These are phyloP conservation scores for Leptoclinus maculatus DNA, from an alignment of 2,797 vertebrate genomes.

Conservation along the genomic window DNA sequence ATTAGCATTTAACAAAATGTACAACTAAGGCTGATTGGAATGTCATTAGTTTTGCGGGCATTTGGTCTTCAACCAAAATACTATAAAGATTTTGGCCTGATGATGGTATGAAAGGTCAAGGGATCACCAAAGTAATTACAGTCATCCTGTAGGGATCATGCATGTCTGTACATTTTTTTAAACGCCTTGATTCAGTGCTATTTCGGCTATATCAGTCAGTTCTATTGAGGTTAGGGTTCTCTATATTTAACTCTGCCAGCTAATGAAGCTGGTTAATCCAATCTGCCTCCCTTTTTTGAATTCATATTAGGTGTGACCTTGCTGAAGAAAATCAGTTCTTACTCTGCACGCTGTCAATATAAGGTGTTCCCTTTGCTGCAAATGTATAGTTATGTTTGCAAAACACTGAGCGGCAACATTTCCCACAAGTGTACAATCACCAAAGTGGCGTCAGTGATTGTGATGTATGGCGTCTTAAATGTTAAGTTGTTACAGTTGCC, in stretches of 20 bases:
- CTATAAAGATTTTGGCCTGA: not conserved
- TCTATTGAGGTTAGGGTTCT: conserved; percentile 10
- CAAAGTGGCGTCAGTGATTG: conserved; percentile 10
- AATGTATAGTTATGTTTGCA: not conserved
- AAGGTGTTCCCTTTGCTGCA: not conserved
- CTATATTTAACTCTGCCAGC: conserved; percentile 28
- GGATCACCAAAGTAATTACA: not conserved
- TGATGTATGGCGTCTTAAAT: conserved; percentile 43
- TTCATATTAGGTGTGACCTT: conserved; percentile 2
- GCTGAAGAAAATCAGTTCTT: not conserved
- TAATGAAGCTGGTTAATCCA: conserved; percentile 7
- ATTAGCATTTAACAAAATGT: not conserved
- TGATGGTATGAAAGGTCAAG: not conserved
- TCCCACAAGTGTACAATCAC: conserved; percentile 5
- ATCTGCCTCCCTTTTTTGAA: not conserved
- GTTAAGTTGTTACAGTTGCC: conserved; percentile 50
- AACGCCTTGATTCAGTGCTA: not conserved
- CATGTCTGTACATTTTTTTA: not conserved
- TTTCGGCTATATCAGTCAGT: conserved; percentile 22
- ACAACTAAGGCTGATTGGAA: not conserved
- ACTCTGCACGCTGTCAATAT: not conserved
- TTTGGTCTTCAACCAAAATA: not conserved
- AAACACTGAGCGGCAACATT: not conserved
- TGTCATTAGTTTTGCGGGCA: not conserved
- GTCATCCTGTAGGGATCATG: not conserved